phyloP scores from a whole-genome alignment of 2,888 invertebrate genomes.

The Drosophila fulvimacula region DNA sequence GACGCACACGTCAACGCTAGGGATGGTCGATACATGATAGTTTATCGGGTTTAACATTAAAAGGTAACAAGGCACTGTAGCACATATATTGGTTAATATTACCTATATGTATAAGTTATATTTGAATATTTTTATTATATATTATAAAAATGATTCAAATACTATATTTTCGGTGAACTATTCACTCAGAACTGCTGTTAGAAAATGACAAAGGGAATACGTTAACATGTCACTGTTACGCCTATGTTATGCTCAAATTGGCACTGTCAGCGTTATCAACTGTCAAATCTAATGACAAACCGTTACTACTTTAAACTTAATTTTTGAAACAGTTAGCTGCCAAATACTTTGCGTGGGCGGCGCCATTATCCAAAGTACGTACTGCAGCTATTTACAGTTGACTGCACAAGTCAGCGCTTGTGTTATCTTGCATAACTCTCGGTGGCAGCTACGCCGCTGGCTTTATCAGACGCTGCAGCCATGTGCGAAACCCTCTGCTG shows the following conservation, averaged over 20 bases:
- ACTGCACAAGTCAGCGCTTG: conserved; percentile 9
- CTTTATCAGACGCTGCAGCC: conserved; percentile 46
- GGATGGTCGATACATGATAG: conserved; percentile 16
- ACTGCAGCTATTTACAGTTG: not conserved
- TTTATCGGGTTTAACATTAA: conserved; percentile 16
- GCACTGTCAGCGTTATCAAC: not conserved
- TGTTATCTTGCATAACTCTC: conserved; percentile 35
- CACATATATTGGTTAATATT: not conserved
- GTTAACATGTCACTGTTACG: conserved; percentile 9
- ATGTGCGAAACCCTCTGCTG: conserved; percentile 43
- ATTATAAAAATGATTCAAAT: not conserved
- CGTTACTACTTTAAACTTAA: conserved; percentile 10
- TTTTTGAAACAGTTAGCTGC: not conserved
- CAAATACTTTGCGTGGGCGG: conserved; percentile 4
- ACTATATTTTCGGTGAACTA: not conserved
- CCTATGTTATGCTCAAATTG: conserved; percentile 25
- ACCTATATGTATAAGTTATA: not conserved
- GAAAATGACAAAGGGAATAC: too few species aligned
- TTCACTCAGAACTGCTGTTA: not conserved
- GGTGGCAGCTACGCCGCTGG: conserved; percentile 9
- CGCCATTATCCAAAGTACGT: conserved; percentile 4
- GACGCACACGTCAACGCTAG: conserved; percentile 57
- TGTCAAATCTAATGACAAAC: conserved; percentile 5
- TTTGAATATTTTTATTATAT: not conserved
- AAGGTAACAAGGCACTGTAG: not conserved